These are phyloP conservation scores for Agrotis exclamationis DNA, from an alignment of 2,888 invertebrate species.

Conservation along the genomic window DNA sequence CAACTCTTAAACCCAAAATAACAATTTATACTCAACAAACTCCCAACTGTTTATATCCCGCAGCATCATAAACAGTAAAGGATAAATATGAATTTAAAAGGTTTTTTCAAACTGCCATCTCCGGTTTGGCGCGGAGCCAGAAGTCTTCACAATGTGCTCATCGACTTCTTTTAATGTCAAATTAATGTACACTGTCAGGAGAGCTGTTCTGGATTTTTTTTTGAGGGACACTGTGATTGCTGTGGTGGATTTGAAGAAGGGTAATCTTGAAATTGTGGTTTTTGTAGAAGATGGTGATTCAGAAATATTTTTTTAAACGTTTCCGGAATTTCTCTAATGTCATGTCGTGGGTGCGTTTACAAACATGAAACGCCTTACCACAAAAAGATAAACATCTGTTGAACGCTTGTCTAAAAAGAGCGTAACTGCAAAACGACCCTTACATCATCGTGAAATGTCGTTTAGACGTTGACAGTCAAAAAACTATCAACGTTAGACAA, in stretches of 20 bases:
- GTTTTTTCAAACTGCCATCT: conserved; percentile 56
- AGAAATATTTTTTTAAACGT: too few relatives aligned
- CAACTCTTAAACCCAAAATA: neutral
- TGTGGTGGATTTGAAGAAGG: neutral
- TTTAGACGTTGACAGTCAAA: too few relatives aligned
- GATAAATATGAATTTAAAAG: conserved; percentile 63
- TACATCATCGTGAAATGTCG: too few relatives aligned
- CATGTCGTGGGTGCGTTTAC: too few relatives aligned
- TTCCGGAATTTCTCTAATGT: too few relatives aligned
- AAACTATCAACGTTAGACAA: too few relatives aligned
- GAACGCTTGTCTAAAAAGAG: too few relatives aligned
- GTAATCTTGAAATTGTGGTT: neutral
- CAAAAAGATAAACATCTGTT: too few relatives aligned
- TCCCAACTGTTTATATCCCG: conserved; percentile 24
- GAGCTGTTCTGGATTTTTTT: conserved; percentile 11
- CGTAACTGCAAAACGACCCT: too few relatives aligned
- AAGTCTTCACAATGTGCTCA: conserved; percentile 47
- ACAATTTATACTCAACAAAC: conserved; percentile 26
- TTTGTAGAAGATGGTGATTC: too few relatives aligned
- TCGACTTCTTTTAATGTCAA: conserved; percentile 49
- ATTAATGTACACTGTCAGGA: conserved; percentile 44
- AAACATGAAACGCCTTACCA: too few relatives aligned
- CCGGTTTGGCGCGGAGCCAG: conserved; percentile 54
- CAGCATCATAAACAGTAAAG: conserved; percentile 38
- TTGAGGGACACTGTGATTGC: conserved; percentile 6